Percentiles rank a stretch among this genome's conserved stretches.
These are phyloP conservation scores for Episyrphus balteatus DNA, from an alignment of 1,140 invertebrate genomes.

Conservation along the genomic window DNA sequence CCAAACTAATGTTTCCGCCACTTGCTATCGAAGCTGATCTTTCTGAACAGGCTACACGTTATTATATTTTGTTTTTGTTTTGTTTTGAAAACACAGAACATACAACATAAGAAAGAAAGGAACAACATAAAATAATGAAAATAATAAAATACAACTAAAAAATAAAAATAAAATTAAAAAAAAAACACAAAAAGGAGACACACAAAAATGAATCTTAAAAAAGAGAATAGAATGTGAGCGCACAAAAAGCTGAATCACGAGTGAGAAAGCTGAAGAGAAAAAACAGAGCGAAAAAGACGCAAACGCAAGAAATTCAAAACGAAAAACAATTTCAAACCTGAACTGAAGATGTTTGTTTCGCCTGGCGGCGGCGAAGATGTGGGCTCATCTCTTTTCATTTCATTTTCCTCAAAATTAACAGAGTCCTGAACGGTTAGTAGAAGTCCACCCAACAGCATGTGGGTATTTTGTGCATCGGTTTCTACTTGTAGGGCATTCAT, in stretches of 20 bases:
- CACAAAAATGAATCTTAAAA: constrained; percentile 9
- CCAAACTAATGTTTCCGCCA: constrained; percentile 26
- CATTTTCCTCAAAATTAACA: constrained; percentile 62
- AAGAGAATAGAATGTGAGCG: constrained; percentile 8
- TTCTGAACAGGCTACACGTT: constrained; percentile 27
- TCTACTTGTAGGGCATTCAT: constrained; percentile 79
- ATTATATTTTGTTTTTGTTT: neutral
- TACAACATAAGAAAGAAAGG: constrained; percentile 2
- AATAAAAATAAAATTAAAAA: too few species aligned
- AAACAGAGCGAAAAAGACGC: constrained; percentile 5
- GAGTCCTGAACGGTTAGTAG: constrained; percentile 71
- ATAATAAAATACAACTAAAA: constrained; percentile 1
- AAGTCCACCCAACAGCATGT: constrained; percentile 76
- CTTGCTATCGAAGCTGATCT: constrained; percentile 32
- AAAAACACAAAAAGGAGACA: constrained; percentile 1
- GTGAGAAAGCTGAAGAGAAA: neutral
- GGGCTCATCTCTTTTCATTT: constrained; percentile 38
- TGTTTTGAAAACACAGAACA: neutral
- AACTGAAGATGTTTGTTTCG: constrained; percentile 55
- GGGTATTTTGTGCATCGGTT: constrained; percentile 76
- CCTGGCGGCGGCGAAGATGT: constrained; percentile 44
- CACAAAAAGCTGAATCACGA: neutral
- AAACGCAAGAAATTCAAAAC: neutral
- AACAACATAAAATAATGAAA: neutral
- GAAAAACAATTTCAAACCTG: constrained; percentile 44